These are phyloP conservation scores for Limnothrissa miodon DNA, from an alignment of 2,113 vertebrate species.

Conservation along the genomic window DNA sequence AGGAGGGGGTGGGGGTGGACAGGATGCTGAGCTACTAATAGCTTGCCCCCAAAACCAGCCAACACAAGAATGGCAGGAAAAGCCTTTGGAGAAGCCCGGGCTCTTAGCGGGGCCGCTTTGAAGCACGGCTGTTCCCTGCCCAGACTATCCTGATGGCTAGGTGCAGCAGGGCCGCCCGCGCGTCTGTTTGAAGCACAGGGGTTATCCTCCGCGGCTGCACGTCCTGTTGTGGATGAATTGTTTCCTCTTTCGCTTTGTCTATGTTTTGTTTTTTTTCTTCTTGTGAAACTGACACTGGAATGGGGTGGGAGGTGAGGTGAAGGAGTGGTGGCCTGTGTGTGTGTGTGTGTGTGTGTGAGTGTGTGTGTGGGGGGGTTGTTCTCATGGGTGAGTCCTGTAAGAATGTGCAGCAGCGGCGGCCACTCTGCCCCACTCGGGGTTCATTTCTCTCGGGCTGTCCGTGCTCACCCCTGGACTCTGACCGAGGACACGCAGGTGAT, in stretches of 20 bases:
- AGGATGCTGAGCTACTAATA: conserved; percentile 99
- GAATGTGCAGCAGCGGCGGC: conserved; percentile 38
- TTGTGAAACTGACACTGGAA: conserved; percentile 80
- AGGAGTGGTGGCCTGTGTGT: neutral
- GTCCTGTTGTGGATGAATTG: conserved; percentile 91
- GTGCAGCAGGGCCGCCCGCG: conserved; percentile 76
- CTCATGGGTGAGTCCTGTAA: neutral
- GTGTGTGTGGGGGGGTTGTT: neutral
- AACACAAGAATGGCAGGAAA: conserved; percentile 99
- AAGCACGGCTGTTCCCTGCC: conserved; percentile 76
- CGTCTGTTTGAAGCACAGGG: conserved; percentile 85
- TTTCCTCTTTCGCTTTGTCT: conserved; percentile 91
- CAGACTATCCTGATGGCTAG: conserved; percentile 82
- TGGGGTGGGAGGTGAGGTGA: neutral
- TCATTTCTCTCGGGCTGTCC: neutral
- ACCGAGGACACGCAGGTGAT: conserved; percentile 16
- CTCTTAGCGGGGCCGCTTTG: conserved; percentile 77
- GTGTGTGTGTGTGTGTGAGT: conserved; percentile 5
- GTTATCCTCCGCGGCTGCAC: conserved; percentile 86
- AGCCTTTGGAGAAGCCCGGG: conserved; percentile 42
- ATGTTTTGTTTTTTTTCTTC: conserved; percentile 67
- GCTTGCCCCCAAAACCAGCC: conserved; percentile 73
- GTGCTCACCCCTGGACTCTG: conserved; percentile 2
- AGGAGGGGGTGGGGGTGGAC: conserved; percentile 67
- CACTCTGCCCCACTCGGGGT: neutral